Base-by-base conservation (phyloP, 2,113 vertebrate genomes). In the Calonectris borealis region DNA sequence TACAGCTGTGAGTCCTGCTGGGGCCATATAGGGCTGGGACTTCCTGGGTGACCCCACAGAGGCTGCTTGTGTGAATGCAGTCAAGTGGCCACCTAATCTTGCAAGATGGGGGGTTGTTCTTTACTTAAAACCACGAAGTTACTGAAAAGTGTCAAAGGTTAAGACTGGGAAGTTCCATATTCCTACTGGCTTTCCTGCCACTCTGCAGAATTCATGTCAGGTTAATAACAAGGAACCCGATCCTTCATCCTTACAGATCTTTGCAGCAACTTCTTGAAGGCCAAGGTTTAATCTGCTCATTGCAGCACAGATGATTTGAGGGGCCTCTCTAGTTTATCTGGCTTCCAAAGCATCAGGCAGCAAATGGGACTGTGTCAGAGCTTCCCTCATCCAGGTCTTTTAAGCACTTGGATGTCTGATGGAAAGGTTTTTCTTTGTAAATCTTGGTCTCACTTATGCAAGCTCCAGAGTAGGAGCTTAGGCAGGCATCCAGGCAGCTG, bases 1-100 rank as follows among this genome's bases (percentile, higher is more conserved):
- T 97, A 99, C 99, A 44, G 99, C 99, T 16, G 99, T 99, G 93
- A 98, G 98, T 97, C 57, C 65, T 96, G 3, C 65, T 77, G 52
- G 44, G 70, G 44, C 42, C 4, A 0, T 40, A 13, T 13, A n/a
- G 80, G 85, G 48, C 54, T 91, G 89, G 34, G 85, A 66, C 17
- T 66, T 83, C 27, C 27, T 51, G 22, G 32, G 71, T 95, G 58
- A n/a, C 34, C 19, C 55, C 38, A 46, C 18, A 70, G 38, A 72
- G 44, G 17, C 18, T 44, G 36, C 38, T 46, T 71, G n/a, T 92
- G 46, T 73, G 27, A 57, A 25, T 38, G n/a, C 69, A 94, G 48
- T 72, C 57, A 77, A 27, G 32, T 83, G 51, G 58, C 21, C 42
- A 46, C 11, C 6, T 46, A 25, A 48, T 76, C 19, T 78, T 83